phyloP scores from a whole-genome alignment of 53 echinoderm and acorn worm genomes.

The Patiria pectinifera region DNA sequence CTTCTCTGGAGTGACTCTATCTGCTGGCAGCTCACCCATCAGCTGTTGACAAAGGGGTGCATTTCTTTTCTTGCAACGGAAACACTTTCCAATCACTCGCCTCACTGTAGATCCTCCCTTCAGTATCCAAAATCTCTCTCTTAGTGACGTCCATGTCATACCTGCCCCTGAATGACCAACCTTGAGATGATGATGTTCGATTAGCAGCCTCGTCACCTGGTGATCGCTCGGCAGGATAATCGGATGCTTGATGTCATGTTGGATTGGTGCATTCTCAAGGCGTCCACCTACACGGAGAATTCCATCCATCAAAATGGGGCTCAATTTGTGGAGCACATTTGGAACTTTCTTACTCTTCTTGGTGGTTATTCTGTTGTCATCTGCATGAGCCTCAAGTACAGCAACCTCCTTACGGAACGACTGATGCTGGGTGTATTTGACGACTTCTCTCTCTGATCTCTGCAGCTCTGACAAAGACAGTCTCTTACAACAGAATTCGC shows the following conservation, averaged over 20 bases:
- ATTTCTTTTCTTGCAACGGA: conserved; percentile 61
- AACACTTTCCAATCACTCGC: conserved; percentile 71
- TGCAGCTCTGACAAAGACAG: conserved; percentile 42
- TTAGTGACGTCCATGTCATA: conserved; percentile 64
- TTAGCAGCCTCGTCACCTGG: conserved; percentile 67
- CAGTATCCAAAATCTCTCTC: conserved; percentile 70
- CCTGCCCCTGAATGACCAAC: conserved; percentile 74
- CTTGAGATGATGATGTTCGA: conserved; percentile 55
- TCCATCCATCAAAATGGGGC: conserved; percentile 56
- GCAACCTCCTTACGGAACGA: background rate
- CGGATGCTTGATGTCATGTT: conserved; percentile 50
- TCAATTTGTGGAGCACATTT: conserved; percentile 34
- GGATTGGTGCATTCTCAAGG: conserved; percentile 52
- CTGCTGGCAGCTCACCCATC: conserved; percentile 55
- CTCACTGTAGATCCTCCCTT: conserved; percentile 59
- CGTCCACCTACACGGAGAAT: conserved; percentile 69
- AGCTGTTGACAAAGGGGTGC: background rate
- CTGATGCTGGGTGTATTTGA: background rate
- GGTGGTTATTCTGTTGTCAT: background rate
- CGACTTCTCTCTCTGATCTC: conserved; percentile 1
- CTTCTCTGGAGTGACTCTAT: conserved; percentile 21
- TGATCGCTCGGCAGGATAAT: conserved; percentile 2
- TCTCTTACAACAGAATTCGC: background rate
- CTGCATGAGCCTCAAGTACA: background rate
- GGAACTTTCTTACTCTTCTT: no score